A percentile compares a stretch with the other conserved stretches of the same genome.
These are phyloP conservation scores for Plutomurus gul DNA, from an alignment of 1,140 invertebrate species.

Conservation along the genomic window DNA sequence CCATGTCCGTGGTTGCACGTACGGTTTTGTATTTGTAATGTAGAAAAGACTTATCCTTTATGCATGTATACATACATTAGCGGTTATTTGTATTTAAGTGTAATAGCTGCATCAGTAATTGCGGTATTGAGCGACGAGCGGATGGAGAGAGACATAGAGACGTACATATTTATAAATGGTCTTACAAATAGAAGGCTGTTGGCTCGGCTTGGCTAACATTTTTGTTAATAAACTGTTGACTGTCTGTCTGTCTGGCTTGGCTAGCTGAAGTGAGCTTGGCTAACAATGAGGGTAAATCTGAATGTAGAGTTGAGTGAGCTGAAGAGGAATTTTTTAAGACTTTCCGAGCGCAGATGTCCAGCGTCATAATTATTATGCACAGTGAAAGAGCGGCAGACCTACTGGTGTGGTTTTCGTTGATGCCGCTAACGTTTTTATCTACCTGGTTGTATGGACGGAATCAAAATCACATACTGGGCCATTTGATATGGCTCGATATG, in stretches of 20 bases:
- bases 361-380: slow-evolving; percentile 41
- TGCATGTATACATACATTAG: no score
- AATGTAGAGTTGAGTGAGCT: background rate
- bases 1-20: background rate
- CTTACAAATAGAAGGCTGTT: background rate
- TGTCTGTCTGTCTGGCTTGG: background rate
- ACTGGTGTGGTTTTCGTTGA: slow-evolving; percentile 10
- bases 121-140: background rate
- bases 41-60: no score
- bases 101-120: no score
- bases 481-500: slow-evolving; percentile 26
- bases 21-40: background rate
- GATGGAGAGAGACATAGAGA: background rate
- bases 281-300: slow-evolving; percentile 25
- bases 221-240: slow-evolving; percentile 10
- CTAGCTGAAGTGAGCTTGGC: background rate
- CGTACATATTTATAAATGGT: background rate
- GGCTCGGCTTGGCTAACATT: background rate
- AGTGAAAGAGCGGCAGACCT: slow-evolving; percentile 28
- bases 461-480: slow-evolving; percentile 30
- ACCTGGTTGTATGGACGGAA: background rate
- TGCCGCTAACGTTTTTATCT: slow-evolving; percentile 6
- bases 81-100: no score
- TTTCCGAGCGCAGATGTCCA: slow-evolving; percentile 37
- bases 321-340: slow-evolving; percentile 30